Conservation (phyloP, 2,113 vertebrate genomes). For the Patagioenas fasciata region DNA sequence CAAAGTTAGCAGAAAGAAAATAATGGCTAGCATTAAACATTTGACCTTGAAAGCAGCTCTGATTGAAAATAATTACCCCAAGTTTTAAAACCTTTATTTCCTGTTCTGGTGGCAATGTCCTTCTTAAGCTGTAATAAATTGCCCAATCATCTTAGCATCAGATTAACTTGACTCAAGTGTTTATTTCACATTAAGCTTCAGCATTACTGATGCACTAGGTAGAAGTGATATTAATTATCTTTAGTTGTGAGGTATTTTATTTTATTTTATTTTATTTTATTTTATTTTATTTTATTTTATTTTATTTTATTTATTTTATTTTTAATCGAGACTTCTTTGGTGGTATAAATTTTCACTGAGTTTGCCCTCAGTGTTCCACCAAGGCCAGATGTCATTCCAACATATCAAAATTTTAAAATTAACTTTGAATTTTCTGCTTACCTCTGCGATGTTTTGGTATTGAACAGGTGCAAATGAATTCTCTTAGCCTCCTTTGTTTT, state of each 20-base stretch:
- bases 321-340: neutral
- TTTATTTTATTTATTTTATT: neutral
- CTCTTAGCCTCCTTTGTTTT: slow-evolving; percentile 49
- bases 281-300: neutral
- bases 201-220: slow-evolving; percentile 27
- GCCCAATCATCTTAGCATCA: slow-evolving; percentile 58
- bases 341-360: slow-evolving; percentile 20
- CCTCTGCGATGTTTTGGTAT: slow-evolving; percentile 45
- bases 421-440: slow-evolving; percentile 54
- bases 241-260: neutral
- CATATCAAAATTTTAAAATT: slow-evolving; percentile 56
- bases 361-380: slow-evolving; percentile 10
- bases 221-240: slow-evolving; percentile 67
- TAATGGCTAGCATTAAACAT: slow-evolving; percentile 73
- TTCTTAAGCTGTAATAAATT: slow-evolving; percentile 71
- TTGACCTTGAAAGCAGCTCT: slow-evolving; percentile 77
- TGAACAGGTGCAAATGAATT: slow-evolving; percentile 54
- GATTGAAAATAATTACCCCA: slow-evolving; percentile 78
- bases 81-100: slow-evolving; percentile 74
- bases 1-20: slow-evolving; percentile 75
- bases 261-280: neutral
- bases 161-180: slow-evolving; percentile 72
- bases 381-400: slow-evolving; percentile 48
- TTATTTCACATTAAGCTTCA: slow-evolving; percentile 71
- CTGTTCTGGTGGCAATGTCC: slow-evolving; percentile 50